These are phyloP conservation scores for Alsophila aescularia DNA, from an alignment of 2,888 invertebrate genomes.

Conservation along the genomic window DNA sequence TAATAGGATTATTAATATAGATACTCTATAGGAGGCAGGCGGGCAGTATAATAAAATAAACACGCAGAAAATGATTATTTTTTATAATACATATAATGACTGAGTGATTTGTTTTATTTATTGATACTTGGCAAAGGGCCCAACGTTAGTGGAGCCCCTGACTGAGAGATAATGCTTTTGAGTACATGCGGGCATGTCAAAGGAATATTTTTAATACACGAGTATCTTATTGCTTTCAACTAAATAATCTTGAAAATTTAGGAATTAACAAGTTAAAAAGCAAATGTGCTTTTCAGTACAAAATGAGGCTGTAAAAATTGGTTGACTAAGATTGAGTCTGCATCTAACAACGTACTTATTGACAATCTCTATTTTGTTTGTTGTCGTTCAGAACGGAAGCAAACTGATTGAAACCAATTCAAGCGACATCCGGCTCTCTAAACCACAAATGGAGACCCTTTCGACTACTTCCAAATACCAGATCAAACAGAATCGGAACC, in stretches of 20 bases:
- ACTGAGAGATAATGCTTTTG: background rate
- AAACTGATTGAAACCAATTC: constrained; percentile 36
- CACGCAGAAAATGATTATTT: too few species aligned
- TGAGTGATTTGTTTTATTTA: too few species aligned
- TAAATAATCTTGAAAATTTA: constrained; percentile 1
- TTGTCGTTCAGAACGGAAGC: constrained; percentile 7
- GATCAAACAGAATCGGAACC: background rate
- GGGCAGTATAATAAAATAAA: too few species aligned
- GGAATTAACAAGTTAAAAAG: background rate
- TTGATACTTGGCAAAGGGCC: too few species aligned
- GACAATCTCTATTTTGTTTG: constrained; percentile 5
- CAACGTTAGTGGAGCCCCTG: too few species aligned
- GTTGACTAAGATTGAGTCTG: background rate
- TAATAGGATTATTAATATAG: too few species aligned
- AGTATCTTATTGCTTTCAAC: constrained; percentile 23
- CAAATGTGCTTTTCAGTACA: background rate
- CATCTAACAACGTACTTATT: background rate
- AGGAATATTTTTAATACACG: constrained; percentile 23
- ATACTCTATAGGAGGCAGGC: too few species aligned
- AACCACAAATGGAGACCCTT: constrained; percentile 30
- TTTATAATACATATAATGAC: too few species aligned
- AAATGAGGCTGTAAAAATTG: background rate
- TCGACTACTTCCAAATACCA: constrained; percentile 4
- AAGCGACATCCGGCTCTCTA: constrained; percentile 44
- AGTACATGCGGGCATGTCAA: constrained; percentile 22